Conservation (phyloP, 2,888 invertebrate species). For the Blera fallax region DNA sequence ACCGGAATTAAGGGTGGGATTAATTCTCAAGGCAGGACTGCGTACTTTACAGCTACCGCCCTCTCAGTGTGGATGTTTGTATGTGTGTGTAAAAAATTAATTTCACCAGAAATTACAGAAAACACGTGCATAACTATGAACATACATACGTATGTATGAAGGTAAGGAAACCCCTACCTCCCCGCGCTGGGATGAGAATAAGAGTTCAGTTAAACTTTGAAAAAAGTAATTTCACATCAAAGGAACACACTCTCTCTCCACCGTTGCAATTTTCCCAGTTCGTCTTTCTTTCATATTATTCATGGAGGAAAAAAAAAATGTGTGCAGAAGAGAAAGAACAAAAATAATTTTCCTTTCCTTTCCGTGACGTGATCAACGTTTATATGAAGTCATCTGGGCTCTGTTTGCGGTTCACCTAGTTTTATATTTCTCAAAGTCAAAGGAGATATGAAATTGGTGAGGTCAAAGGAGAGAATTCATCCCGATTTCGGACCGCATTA, state of each 20-base stretch:
- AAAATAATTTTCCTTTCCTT: neutral
- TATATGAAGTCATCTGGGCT: conserved; percentile 21
- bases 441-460: conserved; percentile 45
- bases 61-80: neutral
- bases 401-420: conserved; percentile 54
- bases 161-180: neutral
- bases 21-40: conserved; percentile 28
- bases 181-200: neutral
- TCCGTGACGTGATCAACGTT: conserved; percentile 25
- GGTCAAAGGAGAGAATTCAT: conserved; percentile 54
- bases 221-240: conserved; percentile 65
- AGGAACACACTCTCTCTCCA: conserved; percentile 11
- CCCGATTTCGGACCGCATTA: conserved; percentile 44
- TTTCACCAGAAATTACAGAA: conserved; percentile 25
- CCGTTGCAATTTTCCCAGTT: conserved; percentile 17
- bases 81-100: conserved; percentile 35
- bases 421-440: conserved; percentile 38
- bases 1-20: conserved; percentile 12
- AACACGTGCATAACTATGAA: conserved; percentile 3
- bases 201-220: conserved; percentile 8
- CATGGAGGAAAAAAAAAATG: neutral
- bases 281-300: conserved; percentile 27
- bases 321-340: neutral
- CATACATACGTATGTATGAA: neutral
- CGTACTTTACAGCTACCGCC: neutral